Conservation (phyloP, 2,888 invertebrate genomes). For the Rapana venosa region DNA sequence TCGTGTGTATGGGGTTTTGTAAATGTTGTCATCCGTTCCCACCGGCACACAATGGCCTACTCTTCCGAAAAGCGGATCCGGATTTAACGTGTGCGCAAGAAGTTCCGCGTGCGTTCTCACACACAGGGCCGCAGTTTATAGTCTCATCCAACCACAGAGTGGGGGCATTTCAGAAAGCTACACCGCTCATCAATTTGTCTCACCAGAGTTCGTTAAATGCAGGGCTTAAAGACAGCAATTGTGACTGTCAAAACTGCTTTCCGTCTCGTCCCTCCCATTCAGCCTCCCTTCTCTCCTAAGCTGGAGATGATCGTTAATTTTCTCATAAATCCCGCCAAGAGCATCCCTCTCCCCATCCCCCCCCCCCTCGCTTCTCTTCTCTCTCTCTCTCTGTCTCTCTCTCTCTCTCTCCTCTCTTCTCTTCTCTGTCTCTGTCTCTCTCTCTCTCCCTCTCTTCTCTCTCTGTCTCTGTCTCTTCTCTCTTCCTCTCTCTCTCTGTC, state of each 20-base stretch:
- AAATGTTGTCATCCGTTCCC: too few species aligned
- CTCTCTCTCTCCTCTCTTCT: background rate
- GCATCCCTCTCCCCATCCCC: background rate
- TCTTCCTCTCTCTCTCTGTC: background rate
- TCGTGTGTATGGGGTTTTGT: too few species aligned
- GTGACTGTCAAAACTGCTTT: conserved; percentile 10
- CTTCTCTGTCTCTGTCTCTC: background rate
- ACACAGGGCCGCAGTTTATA: too few species aligned
- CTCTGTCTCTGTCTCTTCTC: background rate
- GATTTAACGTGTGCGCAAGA: too few species aligned
- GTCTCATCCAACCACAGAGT: too few species aligned
- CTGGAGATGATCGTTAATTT: background rate
- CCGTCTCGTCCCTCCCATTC: background rate
- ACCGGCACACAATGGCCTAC: too few species aligned
- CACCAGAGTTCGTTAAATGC: conserved; percentile 7
- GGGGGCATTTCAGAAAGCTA: background rate
- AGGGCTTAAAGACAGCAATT: conserved; percentile 15
- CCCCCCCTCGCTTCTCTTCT: background rate
- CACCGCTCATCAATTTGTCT: conserved; percentile 1
- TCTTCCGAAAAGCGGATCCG: too few species aligned
- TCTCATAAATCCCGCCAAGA: background rate
- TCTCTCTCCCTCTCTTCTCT: background rate
- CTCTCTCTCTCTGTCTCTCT: background rate
- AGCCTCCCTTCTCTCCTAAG: background rate
- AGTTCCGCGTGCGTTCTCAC: too few species aligned